These are phyloP conservation scores for Epizoanthus stellaris DNA, from an alignment of 92 coral and sea anemone genomes.

Conservation along the genomic window DNA sequence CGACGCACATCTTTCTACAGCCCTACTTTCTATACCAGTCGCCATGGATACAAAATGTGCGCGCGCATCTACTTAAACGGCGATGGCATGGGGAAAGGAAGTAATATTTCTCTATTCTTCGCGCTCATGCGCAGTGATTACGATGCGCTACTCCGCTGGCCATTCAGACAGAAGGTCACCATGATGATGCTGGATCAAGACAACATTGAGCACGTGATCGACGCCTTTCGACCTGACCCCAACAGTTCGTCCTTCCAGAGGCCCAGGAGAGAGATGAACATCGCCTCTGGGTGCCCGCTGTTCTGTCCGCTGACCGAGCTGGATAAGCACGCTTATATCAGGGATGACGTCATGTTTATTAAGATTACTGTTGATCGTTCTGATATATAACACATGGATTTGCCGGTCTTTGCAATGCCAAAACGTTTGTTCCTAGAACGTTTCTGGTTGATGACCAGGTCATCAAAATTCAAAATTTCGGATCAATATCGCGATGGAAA, in stretches of 20 bases:
- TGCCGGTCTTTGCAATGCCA: no score
- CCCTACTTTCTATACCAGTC: constrained; percentile 69
- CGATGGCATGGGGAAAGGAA: constrained; percentile 78
- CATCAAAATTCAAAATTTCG: no score
- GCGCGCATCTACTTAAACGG: constrained; percentile 83
- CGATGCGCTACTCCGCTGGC: constrained; percentile 40
- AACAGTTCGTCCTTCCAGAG: constrained; percentile 88
- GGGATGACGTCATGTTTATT: constrained; percentile 78
- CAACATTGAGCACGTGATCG: constrained; percentile 82
- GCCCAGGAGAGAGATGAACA: constrained; percentile 79
- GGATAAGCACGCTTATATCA: constrained; percentile 72
- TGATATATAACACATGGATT: constrained; percentile 23
- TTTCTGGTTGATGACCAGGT: no score
- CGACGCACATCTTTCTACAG: constrained; percentile 63
- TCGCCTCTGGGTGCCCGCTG: constrained; percentile 90
- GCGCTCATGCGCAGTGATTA: constrained; percentile 36
- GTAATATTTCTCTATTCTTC: constrained; percentile 73
- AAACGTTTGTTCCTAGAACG: no score
- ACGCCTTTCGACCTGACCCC: constrained; percentile 89
- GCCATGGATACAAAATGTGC: constrained; percentile 85
- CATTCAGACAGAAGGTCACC: constrained; percentile 24
- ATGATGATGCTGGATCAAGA: constrained; percentile 72
- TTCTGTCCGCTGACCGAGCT: constrained; percentile 77
- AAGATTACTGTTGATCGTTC: constrained; percentile 76
- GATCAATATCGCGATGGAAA: no score